Conservation (phyloP, 2,797 vertebrate genomes). For the Artibeus lituratus region DNA sequence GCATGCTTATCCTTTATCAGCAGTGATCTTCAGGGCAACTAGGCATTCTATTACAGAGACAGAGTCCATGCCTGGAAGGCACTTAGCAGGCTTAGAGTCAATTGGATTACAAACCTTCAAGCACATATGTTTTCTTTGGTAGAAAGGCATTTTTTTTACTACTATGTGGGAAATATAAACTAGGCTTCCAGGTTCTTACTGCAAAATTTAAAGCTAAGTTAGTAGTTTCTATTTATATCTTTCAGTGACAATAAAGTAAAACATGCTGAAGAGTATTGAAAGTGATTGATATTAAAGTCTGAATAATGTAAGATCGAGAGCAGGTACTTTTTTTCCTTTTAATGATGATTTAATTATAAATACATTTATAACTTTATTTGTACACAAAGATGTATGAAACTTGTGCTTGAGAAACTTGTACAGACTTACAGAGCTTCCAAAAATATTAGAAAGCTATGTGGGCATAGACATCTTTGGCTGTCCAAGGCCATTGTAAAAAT, state of each 20-base stretch:
- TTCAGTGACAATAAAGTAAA: slow-evolving; percentile 58
- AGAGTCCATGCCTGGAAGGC: slow-evolving; percentile 43
- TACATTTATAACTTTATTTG: background rate
- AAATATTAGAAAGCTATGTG: background rate
- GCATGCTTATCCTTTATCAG: slow-evolving; percentile 64
- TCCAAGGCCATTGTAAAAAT: background rate
- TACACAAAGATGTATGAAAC: background rate
- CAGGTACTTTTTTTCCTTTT: background rate
- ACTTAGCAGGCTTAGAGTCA: slow-evolving; percentile 49
- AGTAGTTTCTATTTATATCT: slow-evolving; percentile 43
- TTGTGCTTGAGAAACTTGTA: background rate
- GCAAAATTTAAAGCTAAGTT: slow-evolving; percentile 37
- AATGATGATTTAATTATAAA: slow-evolving; percentile 32
- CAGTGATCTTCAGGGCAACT: slow-evolving; percentile 28
- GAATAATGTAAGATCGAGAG: slow-evolving; percentile 24
- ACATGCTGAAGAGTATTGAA: background rate
- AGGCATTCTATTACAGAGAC: slow-evolving; percentile 41
- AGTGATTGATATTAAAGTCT: slow-evolving; percentile 49
- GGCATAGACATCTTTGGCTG: background rate
- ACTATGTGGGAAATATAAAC: background rate
- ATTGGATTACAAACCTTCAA: slow-evolving; percentile 66
- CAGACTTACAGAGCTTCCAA: background rate
- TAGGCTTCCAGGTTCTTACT: slow-evolving; percentile 35
- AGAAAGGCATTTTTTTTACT: background rate
- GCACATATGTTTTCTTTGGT: slow-evolving; percentile 39